Conservation (phyloP, 2,888 invertebrate species). For the Arge pagana region DNA sequence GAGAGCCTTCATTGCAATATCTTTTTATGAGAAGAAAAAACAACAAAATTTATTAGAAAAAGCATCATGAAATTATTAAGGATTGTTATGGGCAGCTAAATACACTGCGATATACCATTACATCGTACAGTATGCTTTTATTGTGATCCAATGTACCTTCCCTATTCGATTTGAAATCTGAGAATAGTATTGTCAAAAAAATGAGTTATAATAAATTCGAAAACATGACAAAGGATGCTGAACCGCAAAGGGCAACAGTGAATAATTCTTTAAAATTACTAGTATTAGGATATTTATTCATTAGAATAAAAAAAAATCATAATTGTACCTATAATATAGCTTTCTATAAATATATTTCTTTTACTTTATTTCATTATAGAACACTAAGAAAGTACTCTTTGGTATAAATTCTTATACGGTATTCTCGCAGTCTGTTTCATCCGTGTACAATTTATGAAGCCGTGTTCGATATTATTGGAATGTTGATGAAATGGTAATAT, state of each 20-base stretch:
- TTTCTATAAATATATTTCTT: background rate
- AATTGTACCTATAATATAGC: too few relatives aligned
- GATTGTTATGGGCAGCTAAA: conserved; percentile 28
- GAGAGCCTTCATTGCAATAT: background rate
- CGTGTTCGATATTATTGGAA: conserved; percentile 2
- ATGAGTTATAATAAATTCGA: conserved; percentile 18
- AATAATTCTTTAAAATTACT: too few relatives aligned
- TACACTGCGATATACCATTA: conserved; percentile 30
- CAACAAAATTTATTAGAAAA: conserved; percentile 3
- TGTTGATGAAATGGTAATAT: conserved; percentile 9
- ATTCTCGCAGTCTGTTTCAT: background rate
- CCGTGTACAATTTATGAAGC: conserved; percentile 1
- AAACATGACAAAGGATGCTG: conserved; percentile 6
- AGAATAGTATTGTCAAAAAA: conserved; percentile 13
- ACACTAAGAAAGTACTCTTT: conserved; percentile 6
- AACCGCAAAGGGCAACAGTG: too few relatives aligned
- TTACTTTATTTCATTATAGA: too few relatives aligned
- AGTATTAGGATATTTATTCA: too few relatives aligned
- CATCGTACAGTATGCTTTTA: conserved; percentile 37
- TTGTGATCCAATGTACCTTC: conserved; percentile 34
- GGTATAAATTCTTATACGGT: conserved; percentile 15
- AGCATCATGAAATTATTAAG: conserved; percentile 12
- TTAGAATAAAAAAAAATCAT: too few relatives aligned
- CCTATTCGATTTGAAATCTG: conserved; percentile 16
- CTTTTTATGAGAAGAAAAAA: conserved; percentile 7